Percentiles rank a stretch among this genome's conserved stretches.
Conservation (phyloP, 2,888 invertebrate genomes). For the Drosophila macrothrix region DNA sequence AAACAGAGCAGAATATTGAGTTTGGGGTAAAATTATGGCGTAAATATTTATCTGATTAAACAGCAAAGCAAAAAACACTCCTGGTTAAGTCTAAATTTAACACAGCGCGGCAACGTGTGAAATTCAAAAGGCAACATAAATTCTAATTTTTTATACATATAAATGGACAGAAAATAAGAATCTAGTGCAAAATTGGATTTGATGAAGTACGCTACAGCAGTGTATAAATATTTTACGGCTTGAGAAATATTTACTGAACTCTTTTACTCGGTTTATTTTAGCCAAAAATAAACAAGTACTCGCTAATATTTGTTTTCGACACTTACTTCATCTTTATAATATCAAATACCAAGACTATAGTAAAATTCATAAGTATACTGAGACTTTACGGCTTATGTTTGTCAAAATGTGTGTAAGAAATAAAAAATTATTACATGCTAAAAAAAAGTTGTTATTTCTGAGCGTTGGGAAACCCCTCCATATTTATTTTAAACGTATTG, state of each 20-base stretch:
- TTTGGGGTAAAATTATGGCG: not conserved
- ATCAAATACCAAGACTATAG: not conserved
- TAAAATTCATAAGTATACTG: not conserved
- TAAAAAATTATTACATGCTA: not conserved
- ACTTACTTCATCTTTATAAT: not conserved
- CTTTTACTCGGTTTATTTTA: not conserved
- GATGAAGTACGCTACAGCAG: not conserved
- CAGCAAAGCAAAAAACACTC: not conserved
- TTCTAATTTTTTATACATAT: not conserved
- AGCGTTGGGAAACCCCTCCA: conserved; percentile 1
- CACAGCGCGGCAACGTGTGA: not conserved
- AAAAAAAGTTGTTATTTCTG: not conserved
- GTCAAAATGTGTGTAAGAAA: not conserved
- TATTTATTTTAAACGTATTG: not conserved
- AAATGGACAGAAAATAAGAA: not conserved
- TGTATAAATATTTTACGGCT: not conserved
- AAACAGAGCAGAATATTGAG: not conserved
- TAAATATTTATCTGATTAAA: not conserved
- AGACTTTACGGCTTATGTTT: not conserved
- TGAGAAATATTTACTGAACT: not conserved
- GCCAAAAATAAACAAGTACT: conserved; percentile 5
- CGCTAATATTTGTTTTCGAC: not conserved
- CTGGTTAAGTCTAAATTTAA: conserved; percentile 9
- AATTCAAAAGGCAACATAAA: conserved; percentile 3
- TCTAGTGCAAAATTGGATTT: conserved; percentile 14